phyloP scores from a whole-genome alignment of 2,797 vertebrate species.

The Cottoperca gobio region DNA sequence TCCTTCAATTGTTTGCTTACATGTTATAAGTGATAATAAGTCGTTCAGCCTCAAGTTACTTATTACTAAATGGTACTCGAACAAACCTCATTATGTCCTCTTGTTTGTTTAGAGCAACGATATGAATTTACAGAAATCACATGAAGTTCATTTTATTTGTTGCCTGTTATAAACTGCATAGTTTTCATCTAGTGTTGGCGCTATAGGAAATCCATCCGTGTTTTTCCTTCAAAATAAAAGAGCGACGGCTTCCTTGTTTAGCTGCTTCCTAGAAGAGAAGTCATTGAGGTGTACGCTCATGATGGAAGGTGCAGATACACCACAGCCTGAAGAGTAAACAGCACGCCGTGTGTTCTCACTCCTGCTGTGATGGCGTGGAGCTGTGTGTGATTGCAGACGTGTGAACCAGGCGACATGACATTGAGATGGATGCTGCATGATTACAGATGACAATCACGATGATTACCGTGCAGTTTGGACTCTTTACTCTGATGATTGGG shows the following conservation, averaged over 20 bases:
- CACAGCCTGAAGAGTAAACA: background rate
- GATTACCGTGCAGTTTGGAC: background rate
- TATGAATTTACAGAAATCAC: too few species aligned
- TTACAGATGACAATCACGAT: background rate
- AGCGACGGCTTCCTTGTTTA: background rate
- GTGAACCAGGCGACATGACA: conserved; percentile 17
- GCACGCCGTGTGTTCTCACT: background rate
- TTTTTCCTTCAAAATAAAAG: background rate
- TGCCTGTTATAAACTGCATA: too few species aligned
- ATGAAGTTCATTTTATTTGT: too few species aligned
- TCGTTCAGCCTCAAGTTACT: too few species aligned
- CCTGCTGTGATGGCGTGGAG: background rate
- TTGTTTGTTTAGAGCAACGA: too few species aligned
- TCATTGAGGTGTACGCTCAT: background rate
- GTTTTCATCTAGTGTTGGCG: too few species aligned
- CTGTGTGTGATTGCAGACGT: conserved; percentile 6
- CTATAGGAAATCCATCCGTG: too few species aligned
- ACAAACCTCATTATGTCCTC: too few species aligned
- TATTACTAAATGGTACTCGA: too few species aligned
- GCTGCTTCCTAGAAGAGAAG: too few species aligned
- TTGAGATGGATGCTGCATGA: background rate
- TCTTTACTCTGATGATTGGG: background rate
- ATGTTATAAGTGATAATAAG: too few species aligned
- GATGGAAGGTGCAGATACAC: background rate
- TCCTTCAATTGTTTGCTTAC: too few species aligned